Conservation (phyloP, 2,888 invertebrate genomes). For the Clivina fossor region DNA sequence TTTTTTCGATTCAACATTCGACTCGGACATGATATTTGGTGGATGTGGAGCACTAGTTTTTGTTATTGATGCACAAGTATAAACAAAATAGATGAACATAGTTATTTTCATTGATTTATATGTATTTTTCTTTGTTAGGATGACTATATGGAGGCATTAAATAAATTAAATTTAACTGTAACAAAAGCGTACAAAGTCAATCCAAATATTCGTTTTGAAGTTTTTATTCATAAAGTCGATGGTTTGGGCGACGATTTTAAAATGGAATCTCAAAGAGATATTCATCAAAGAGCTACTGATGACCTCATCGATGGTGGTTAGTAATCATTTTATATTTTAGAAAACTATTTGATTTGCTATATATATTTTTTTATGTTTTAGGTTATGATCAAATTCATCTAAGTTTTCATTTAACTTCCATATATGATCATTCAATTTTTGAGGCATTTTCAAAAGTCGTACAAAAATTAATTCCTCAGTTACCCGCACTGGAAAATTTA, state of each 20-base stretch:
- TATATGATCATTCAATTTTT: conserved; percentile 99
- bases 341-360: conserved; percentile 7
- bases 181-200: conserved; percentile 95
- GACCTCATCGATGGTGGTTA: conserved; percentile 84
- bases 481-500: conserved; percentile 95
- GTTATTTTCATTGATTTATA: conserved; percentile 5
- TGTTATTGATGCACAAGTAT: conserved; percentile 95
- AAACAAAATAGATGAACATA: background rate
- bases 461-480: conserved; percentile 96
- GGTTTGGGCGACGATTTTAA: conserved; percentile 98
- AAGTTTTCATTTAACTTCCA: conserved; percentile 96
- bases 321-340: conserved; percentile 11
- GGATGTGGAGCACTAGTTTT: conserved; percentile 97
- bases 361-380: conserved; percentile 40
- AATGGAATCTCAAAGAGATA: conserved; percentile 98
- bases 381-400: conserved; percentile 83
- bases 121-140: conserved; percentile 64
- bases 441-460: conserved; percentile 99
- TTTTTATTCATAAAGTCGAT: conserved; percentile 99
- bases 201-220: conserved; percentile 95
- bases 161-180: conserved; percentile 89
- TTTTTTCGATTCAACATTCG: conserved; percentile 94
- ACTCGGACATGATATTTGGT: conserved; percentile 94
- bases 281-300: conserved; percentile 95
- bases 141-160: conserved; percentile 95